Conservation (phyloP, 1,140 invertebrate species). For the Zaprionus tsacasi region DNA sequence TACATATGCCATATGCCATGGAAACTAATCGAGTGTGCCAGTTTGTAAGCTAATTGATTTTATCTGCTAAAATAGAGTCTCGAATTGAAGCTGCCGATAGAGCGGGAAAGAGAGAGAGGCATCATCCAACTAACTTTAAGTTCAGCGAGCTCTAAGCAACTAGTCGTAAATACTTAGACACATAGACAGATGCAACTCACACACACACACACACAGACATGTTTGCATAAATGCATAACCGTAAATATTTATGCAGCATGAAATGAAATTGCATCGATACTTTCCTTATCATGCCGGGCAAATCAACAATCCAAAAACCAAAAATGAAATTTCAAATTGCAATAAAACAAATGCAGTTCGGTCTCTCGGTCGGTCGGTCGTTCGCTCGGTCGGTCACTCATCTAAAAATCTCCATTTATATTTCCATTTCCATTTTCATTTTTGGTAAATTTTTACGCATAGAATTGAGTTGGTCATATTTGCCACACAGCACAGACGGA, state of each 20-base stretch:
- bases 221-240: slow-evolving; percentile 66
- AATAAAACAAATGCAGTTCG: slow-evolving; percentile 17
- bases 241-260: slow-evolving; percentile 70
- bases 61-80: slow-evolving; percentile 59
- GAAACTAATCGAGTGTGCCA: slow-evolving; percentile 56
- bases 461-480: neutral
- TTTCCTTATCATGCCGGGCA: slow-evolving; percentile 26
- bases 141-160: slow-evolving; percentile 71
- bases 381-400: slow-evolving; percentile 9
- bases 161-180: slow-evolving; percentile 51
- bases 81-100: neutral
- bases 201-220: slow-evolving; percentile 3
- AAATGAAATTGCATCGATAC: slow-evolving; percentile 68
- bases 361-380: neutral
- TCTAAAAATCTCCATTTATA: slow-evolving; percentile 15
- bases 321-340: slow-evolving; percentile 33
- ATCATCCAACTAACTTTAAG: slow-evolving; percentile 56
- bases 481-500: neutral
- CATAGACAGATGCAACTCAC: slow-evolving; percentile 27
- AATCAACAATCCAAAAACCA: slow-evolving; percentile 9
- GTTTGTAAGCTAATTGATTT: slow-evolving; percentile 78
- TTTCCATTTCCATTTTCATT: neutral
- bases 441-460: neutral
- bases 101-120: neutral
- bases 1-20: slow-evolving; percentile 15